A percentile compares a stretch with the other conserved stretches of the same genome.
Evolutionary conservation across 1,140 invertebrate species (phyloP).

Genomic region (Acyrthosiphon pisum): DNA sequence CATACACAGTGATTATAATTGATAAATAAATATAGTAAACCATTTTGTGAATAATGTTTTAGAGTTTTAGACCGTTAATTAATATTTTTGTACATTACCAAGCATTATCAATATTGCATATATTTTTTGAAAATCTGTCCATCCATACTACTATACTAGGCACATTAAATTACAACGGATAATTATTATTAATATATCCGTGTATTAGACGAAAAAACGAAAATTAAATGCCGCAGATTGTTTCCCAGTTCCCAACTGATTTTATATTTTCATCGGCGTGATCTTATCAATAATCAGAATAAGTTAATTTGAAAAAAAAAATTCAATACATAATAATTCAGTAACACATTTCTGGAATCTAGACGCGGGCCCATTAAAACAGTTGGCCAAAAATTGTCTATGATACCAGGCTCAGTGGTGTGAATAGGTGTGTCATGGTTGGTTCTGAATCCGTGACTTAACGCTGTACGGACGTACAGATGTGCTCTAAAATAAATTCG

Average conservation of each 20-base stretch:
- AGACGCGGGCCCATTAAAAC: too few species aligned
- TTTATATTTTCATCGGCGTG: too few species aligned
- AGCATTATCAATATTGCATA: neutral
- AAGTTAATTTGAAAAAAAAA: too few species aligned
- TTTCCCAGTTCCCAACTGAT: too few species aligned
- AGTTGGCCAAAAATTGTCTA: too few species aligned
- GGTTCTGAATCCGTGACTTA: neutral
- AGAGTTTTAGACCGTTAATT: neutral
- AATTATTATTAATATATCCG: neutral
- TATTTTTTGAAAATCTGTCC: neutral
- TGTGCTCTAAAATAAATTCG: neutral
- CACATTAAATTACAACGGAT: too few species aligned
- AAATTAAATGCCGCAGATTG: too few species aligned
- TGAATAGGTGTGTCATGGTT: neutral
- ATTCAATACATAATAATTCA: neutral
- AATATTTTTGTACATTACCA: neutral
- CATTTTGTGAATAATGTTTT: neutral
- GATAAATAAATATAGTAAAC: neutral
- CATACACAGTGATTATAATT: neutral
- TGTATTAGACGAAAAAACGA: neutral
- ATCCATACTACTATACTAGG: too few species aligned
- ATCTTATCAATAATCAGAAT: too few species aligned
- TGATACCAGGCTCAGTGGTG: too few species aligned
- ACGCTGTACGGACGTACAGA: neutral
- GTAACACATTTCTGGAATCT: too few species aligned